Percentiles rank a stretch among this genome's conserved stretches.
phyloP scores from a whole-genome alignment of 2,888 invertebrate genomes.

The Melangyna quadrimaculata region DNA sequence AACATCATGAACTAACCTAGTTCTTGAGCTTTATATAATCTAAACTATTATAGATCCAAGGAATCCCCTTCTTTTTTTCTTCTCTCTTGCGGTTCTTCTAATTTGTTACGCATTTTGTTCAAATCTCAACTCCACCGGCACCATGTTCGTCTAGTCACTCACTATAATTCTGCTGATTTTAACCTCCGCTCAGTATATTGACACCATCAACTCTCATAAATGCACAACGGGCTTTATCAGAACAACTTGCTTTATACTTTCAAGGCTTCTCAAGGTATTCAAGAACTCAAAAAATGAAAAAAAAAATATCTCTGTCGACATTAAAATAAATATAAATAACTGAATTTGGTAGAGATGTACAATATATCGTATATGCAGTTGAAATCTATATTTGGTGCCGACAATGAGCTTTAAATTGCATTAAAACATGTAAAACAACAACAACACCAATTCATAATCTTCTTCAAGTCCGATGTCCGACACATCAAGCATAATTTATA shows the following conservation, averaged over 20 bases:
- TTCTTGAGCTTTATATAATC: constrained; percentile 17
- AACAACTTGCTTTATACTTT: constrained; percentile 33
- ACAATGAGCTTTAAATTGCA: constrained; percentile 48
- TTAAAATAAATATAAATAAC: constrained; percentile 14
- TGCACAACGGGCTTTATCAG: not conserved
- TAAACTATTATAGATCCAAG: not conserved
- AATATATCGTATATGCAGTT: not conserved
- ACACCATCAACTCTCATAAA: constrained; percentile 33
- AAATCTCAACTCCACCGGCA: not conserved
- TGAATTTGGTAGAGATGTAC: not conserved
- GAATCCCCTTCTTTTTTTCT: constrained; percentile 16
- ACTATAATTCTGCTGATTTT: not conserved
- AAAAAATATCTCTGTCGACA: constrained; percentile 3
- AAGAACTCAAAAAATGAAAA: constrained; percentile 49
- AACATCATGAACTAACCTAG: constrained; percentile 30
- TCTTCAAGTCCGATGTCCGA: not conserved
- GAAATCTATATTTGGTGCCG: constrained; percentile 49
- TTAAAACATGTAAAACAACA: constrained; percentile 38
- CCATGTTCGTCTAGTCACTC: constrained; percentile 1
- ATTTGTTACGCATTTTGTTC: constrained; percentile 33
- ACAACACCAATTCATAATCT: not conserved
- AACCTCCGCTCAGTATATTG: constrained; percentile 62
- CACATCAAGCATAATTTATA: not conserved
- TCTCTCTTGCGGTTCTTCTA: not conserved
- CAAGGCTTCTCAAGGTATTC: constrained; percentile 69